Conservation (phyloP, 2,797 vertebrate species). For the Tinamus major region DNA sequence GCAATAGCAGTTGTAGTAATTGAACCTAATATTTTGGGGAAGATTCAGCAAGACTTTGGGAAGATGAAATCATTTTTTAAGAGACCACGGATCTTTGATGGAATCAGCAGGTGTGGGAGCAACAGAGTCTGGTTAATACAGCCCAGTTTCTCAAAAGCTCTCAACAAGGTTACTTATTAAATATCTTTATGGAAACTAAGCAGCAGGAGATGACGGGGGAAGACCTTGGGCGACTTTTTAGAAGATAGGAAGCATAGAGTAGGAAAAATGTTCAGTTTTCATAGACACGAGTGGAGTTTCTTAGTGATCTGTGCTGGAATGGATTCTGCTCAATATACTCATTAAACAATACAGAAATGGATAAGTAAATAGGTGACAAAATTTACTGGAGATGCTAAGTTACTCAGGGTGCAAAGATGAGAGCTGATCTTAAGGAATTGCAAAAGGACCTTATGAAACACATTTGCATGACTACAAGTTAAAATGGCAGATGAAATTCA, state of each 20-base stretch:
- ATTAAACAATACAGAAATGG: neutral
- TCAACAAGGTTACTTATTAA: neutral
- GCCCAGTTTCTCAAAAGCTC: neutral
- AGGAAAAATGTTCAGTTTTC: neutral
- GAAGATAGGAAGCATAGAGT: neutral
- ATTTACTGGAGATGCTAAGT: neutral
- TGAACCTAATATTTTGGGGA: neutral
- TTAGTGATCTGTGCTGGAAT: neutral
- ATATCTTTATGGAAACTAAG: neutral
- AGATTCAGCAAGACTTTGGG: neutral
- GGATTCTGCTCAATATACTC: neutral
- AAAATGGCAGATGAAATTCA: neutral
- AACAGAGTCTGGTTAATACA: neutral
- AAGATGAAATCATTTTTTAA: neutral
- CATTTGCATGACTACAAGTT: neutral
- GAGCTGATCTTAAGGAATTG: neutral
- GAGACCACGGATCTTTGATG: neutral
- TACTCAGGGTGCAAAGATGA: neutral
- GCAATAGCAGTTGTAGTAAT: neutral
- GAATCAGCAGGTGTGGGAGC: neutral
- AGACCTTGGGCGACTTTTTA: neutral
- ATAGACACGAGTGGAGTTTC: neutral
- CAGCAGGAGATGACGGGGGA: neutral
- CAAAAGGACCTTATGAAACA: slow-evolving; percentile 16
- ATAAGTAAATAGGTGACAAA: neutral